Evolutionary conservation across 2,888 invertebrate genomes (phyloP).

Genomic region (Drosophila mimica): DNA sequence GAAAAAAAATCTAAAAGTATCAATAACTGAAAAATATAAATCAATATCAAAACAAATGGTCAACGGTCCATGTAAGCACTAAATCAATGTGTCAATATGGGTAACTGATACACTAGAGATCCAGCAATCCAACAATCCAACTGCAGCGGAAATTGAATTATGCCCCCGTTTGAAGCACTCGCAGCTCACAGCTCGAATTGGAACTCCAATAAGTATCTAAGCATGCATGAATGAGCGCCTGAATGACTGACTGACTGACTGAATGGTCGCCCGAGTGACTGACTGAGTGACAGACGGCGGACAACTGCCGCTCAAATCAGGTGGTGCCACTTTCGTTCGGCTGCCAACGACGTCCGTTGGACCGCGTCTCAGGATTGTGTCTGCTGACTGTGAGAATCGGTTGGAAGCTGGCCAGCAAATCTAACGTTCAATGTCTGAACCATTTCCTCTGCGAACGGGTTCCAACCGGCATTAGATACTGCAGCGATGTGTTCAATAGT

Average conservation of each 20-base stretch:
- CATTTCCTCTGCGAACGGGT: constrained; percentile 75
- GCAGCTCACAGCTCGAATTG: constrained; percentile 28
- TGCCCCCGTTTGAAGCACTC: constrained; percentile 54
- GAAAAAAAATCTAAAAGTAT: constrained; percentile 50
- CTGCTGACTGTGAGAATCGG: constrained; percentile 71
- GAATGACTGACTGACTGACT: constrained; percentile 33
- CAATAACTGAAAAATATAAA: constrained; percentile 76
- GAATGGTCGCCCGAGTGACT: constrained; percentile 57
- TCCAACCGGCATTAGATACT: constrained; percentile 72
- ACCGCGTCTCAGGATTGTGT: constrained; percentile 38
- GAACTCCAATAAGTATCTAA: constrained; percentile 53
- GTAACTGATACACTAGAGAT: constrained; percentile 73
- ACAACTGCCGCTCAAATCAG: constrained; percentile 72
- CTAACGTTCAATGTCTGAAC: constrained; percentile 70
- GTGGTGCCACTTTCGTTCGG: constrained; percentile 72
- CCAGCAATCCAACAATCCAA: constrained; percentile 29
- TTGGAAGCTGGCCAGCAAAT: constrained; percentile 31
- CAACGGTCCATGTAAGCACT: constrained; percentile 75
- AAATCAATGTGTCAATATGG: constrained; percentile 80
- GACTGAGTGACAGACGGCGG: constrained; percentile 70
- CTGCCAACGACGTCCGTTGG: constrained; percentile 46
- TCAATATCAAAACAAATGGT: constrained; percentile 78
- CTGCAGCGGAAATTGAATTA: constrained; percentile 76
- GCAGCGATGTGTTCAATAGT: constrained; percentile 66
- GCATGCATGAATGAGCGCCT: constrained; percentile 77